A percentile compares a stretch with the other conserved stretches of the same genome.
Conservation (phyloP, 2,888 invertebrate species). For the Allophyes oxyacanthae region DNA sequence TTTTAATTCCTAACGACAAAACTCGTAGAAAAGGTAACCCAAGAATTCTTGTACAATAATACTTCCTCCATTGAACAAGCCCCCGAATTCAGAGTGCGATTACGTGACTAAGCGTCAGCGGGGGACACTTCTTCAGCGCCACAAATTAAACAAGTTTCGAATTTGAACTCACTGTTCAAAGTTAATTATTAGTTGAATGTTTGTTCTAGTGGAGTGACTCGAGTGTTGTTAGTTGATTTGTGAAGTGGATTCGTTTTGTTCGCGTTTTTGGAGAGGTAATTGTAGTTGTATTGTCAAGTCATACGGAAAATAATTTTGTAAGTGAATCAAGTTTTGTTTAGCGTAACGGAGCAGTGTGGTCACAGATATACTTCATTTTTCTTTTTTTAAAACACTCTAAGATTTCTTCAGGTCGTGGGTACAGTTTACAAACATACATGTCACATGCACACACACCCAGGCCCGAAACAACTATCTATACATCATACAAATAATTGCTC, state of each 20-base stretch:
- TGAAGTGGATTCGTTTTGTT: conserved; percentile 41
- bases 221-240: conserved; percentile 45
- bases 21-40: conserved; percentile 13
- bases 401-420: no score
- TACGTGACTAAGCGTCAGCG: conserved; percentile 85
- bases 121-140: conserved; percentile 63
- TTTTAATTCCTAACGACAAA: neutral
- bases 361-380: no score
- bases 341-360: no score
- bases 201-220: conserved; percentile 57
- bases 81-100: conserved; percentile 76
- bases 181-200: conserved; percentile 84
- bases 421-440: no score
- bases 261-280: conserved; percentile 6
- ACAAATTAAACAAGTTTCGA: conserved; percentile 86
- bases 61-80: conserved; percentile 28
- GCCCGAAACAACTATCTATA: no score
- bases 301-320: no score
- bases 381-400: no score
- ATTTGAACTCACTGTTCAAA: conserved; percentile 69
- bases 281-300: neutral
- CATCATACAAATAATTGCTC: no score
- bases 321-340: no score
- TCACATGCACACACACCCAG: no score
- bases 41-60: conserved; percentile 25